Evolutionary conservation across 1,140 invertebrate species (phyloP).

Genomic region (Pomacea maculata): DNA sequence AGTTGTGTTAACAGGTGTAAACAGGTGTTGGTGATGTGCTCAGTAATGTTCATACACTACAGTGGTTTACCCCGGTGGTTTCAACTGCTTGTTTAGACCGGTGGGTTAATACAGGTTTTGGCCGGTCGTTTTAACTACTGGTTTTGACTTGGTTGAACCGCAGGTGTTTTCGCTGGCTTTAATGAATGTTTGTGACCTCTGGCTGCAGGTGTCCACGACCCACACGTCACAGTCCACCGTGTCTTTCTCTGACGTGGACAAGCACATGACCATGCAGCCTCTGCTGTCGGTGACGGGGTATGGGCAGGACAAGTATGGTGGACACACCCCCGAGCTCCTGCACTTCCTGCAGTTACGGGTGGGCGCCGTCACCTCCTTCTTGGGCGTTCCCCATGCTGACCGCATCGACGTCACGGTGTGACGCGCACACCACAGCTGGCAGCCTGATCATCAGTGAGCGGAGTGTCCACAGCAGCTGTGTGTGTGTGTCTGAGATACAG

Average conservation of each 20-base stretch:
- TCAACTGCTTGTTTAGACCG: too few species aligned
- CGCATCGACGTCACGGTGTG: not conserved
- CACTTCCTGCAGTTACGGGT: constrained; percentile 1
- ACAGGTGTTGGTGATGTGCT: too few species aligned
- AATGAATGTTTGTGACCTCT: too few species aligned
- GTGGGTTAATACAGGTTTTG: too few species aligned
- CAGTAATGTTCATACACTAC: too few species aligned
- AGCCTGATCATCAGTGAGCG: not conserved
- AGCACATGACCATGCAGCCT: not conserved
- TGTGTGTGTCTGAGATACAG: not conserved
- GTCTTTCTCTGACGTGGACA: not conserved
- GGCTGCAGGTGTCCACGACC: too few species aligned
- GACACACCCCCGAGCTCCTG: constrained; percentile 22
- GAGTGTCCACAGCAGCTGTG: not conserved
- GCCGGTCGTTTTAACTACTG: too few species aligned
- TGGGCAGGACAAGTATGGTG: constrained; percentile 18
- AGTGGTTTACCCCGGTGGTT: too few species aligned
- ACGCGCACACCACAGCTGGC: not conserved
- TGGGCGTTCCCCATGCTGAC: constrained; percentile 19
- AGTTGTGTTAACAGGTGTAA: too few species aligned
- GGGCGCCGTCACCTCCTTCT: constrained; percentile 10
- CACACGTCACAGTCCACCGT: not conserved
- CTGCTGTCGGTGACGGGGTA: constrained; percentile 16
- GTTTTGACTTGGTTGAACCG: too few species aligned
- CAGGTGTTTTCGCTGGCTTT: too few species aligned